Evolutionary conservation across 2,113 vertebrate species (phyloP), one percentile per base, ranked within the genome.

Genomic region (Rhinolophus sinicus): DNA sequence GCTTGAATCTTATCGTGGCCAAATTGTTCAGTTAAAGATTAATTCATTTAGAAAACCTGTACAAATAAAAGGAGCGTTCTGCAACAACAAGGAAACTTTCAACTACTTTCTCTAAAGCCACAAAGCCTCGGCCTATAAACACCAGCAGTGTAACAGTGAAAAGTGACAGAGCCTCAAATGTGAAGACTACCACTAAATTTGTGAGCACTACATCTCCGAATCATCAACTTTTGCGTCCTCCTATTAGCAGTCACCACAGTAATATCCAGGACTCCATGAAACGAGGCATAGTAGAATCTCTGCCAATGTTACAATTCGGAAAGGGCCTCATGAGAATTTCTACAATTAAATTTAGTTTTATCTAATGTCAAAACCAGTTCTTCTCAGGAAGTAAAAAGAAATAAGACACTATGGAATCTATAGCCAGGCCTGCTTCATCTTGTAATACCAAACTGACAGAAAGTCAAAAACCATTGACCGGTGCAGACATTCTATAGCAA

Each of bases 11-110:
- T 99, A 99, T 67, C 99, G 99, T 97, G 99, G 99, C 67, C 99
- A 97, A 88, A 98, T 99, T 81, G 97, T 99, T 40, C 98, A 99
- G 80, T 99, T 99, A 28, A 99, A 99, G 97, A 97, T 99, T 40
- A 99, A 99, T 87, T 99, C 99, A 18, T 99, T 99, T 96, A 98
- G 99, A 98, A 99, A 99, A 96, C 95, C 98, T 54, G 77, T 91
- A n/a, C 86, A 87, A 83, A 94, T 54, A 97, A 18, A 95, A 28
- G 5, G 95, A 97, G 40, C 92, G 58, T 91, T 97, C 88, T 87
- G 47, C 94, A 85, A 1, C 95, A 94, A 94, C 76, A 4, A 70
- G 98, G 97, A 97, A 96, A 28, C 62, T 35, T 70, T 26, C 86
- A 69, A 10, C 89, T 75, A 65, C 90, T 91, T 1, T 94, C 30